A percentile compares a stretch with the other conserved stretches of the same genome.
Evolutionary conservation across 2,888 invertebrate species (phyloP).

Genomic region (Agonum fuliginosum): DNA sequence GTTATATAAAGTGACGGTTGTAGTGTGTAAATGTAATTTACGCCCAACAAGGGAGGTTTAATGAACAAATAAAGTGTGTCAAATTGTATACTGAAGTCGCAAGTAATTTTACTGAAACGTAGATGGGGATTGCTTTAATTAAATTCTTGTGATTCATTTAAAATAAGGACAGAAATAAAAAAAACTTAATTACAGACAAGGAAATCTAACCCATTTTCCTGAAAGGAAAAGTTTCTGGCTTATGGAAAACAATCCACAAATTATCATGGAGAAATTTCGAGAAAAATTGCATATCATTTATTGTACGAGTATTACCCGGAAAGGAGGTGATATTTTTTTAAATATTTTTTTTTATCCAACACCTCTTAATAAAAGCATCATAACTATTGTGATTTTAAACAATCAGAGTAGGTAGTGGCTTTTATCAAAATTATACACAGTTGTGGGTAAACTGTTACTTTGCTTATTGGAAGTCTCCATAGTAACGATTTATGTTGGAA

Average conservation of each 20-base stretch:
- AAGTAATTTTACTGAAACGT: background rate
- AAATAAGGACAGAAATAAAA: background rate
- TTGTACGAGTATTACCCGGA: no score
- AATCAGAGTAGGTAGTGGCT: no score
- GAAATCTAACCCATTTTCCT: background rate
- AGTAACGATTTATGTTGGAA: no score
- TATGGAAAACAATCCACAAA: background rate
- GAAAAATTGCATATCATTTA: no score
- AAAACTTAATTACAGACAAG: background rate
- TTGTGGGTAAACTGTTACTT: no score
- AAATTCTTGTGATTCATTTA: conserved; percentile 18
- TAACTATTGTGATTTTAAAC: no score
- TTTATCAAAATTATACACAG: no score
- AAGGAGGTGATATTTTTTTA: no score
- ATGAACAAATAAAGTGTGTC: conserved; percentile 44
- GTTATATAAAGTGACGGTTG: background rate
- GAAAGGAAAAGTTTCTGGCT: background rate
- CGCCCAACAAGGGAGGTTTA: background rate
- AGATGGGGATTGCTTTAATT: conserved; percentile 3
- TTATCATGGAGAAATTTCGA: no score
- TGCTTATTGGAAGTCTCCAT: no score
- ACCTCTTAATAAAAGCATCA: no score
- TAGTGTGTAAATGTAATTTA: conserved; percentile 36
- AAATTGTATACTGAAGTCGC: conserved; percentile 21
- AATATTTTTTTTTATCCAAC: no score